Conservation (phyloP, 2,113 vertebrate genomes). For the Daubentonia madagascariensis region DNA sequence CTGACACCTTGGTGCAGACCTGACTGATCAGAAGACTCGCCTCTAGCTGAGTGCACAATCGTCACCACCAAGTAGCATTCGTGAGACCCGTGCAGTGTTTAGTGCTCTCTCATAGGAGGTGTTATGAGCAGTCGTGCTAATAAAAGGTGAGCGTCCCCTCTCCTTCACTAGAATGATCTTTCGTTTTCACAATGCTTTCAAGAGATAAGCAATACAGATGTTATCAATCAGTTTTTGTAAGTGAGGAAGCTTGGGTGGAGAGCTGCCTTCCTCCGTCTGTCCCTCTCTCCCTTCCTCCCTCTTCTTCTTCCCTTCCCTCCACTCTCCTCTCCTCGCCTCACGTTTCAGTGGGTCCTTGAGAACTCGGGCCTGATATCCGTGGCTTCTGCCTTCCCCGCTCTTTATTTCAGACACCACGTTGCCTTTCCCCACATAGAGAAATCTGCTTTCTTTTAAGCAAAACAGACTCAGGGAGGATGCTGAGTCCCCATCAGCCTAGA, state of each 20-base stretch:
- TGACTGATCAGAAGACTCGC: neutral
- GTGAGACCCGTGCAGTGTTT: neutral
- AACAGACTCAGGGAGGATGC: neutral
- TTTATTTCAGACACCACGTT: neutral
- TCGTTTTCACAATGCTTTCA: slow-evolving; percentile 34
- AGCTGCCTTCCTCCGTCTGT: neutral
- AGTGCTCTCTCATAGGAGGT: fast-evolving
- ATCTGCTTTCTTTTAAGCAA: neutral
- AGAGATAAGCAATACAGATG: slow-evolving; percentile 1
- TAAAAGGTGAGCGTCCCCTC: neutral
- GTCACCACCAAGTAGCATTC: neutral
- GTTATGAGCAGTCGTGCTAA: neutral
- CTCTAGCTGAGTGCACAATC: neutral
- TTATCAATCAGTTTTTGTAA: neutral
- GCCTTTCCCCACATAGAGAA: neutral
- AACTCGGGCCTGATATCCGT: neutral
- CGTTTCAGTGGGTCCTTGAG: neutral
- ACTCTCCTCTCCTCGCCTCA: neutral
- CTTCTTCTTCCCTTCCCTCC: neutral
- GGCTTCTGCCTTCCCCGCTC: neutral
- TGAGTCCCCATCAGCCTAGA: neutral
- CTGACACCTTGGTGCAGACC: neutral
- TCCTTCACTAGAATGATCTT: neutral
- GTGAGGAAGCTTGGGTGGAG: neutral
- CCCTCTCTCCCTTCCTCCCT: too few relatives aligned